These are phyloP conservation scores for Proctacanthus coquilletti DNA, from an alignment of 1,140 invertebrate genomes.

Conservation along the genomic window DNA sequence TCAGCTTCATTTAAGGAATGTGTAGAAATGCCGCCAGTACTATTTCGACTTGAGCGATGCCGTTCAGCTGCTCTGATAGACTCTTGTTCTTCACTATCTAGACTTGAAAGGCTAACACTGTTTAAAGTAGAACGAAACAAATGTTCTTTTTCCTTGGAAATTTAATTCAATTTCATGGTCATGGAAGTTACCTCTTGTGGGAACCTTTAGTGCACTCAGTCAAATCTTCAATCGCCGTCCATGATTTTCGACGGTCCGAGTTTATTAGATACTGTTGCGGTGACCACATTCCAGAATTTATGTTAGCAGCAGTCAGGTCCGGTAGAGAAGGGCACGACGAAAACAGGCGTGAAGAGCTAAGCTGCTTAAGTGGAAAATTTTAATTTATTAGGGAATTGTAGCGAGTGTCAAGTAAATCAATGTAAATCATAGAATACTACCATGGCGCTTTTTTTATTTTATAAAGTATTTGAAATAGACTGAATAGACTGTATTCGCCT, in stretches of 20 bases:
- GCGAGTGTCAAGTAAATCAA: background rate
- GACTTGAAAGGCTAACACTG: slow-evolving; percentile 34
- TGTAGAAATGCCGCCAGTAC: slow-evolving; percentile 52
- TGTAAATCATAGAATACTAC: background rate
- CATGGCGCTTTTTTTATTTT: too few species aligned
- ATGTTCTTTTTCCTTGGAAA: background rate
- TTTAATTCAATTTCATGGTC: background rate
- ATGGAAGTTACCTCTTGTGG: slow-evolving; percentile 6
- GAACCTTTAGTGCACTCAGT: slow-evolving; percentile 28
- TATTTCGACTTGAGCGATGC: slow-evolving; percentile 32
- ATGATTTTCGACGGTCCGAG: slow-evolving; percentile 53
- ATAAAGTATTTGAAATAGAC: too few species aligned
- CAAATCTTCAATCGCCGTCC: slow-evolving; percentile 60
- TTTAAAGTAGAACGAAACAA: background rate
- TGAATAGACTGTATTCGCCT: too few species aligned
- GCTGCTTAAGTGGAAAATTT: too few species aligned
- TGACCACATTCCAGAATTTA: slow-evolving; percentile 20
- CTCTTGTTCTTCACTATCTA: slow-evolving; percentile 39
- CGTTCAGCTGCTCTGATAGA: slow-evolving; percentile 27
- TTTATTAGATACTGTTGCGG: slow-evolving; percentile 29
- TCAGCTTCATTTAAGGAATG: slow-evolving; percentile 75
- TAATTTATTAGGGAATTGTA: too few species aligned
- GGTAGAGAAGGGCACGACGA: slow-evolving; percentile 53
- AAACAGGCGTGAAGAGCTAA: slow-evolving; percentile 39
- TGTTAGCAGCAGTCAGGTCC: slow-evolving; percentile 14